phyloP scores from a whole-genome alignment of 2,797 vertebrate genomes.

The Poecile montanus region DNA sequence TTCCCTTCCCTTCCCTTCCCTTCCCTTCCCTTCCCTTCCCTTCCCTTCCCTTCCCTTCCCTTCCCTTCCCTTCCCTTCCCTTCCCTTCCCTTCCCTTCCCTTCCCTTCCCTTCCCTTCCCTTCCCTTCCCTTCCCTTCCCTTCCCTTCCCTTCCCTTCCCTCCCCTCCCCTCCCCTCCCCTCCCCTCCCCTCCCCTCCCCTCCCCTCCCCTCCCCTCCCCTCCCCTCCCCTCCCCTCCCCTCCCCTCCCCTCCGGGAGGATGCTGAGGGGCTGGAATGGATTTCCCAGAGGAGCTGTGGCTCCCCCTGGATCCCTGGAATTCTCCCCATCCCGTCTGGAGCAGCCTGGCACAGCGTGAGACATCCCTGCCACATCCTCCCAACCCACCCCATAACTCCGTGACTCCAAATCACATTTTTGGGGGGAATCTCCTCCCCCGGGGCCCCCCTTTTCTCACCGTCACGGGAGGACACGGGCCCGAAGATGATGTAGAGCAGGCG shows the following conservation, averaged over 20 bases:
- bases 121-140: too few relatives aligned
- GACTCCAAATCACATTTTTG: fast-evolving
- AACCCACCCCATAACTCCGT: fast-evolving
- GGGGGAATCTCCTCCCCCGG: neutral
- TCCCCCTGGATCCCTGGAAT: neutral
- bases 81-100: too few relatives aligned
- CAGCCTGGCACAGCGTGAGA: fast-evolving
- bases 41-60: too few relatives aligned
- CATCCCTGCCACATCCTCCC: neutral
- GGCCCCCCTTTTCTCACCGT: constrained; percentile 71
- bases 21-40: too few relatives aligned
- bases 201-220: too few relatives aligned
- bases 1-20: too few relatives aligned
- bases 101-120: too few relatives aligned
- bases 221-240: neutral
- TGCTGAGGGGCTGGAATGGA: neutral
- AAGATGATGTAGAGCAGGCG: constrained; percentile 89
- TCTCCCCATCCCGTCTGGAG: neutral
- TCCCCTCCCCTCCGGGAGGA: too few relatives aligned
- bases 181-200: too few relatives aligned
- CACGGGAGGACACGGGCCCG: constrained; percentile 81
- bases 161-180: too few relatives aligned
- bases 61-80: too few relatives aligned
- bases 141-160: too few relatives aligned
- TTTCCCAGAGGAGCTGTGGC: neutral